These are phyloP conservation scores for Acanthopleura granulata DNA, from an alignment of 2,888 invertebrate species.

Conservation along the genomic window DNA sequence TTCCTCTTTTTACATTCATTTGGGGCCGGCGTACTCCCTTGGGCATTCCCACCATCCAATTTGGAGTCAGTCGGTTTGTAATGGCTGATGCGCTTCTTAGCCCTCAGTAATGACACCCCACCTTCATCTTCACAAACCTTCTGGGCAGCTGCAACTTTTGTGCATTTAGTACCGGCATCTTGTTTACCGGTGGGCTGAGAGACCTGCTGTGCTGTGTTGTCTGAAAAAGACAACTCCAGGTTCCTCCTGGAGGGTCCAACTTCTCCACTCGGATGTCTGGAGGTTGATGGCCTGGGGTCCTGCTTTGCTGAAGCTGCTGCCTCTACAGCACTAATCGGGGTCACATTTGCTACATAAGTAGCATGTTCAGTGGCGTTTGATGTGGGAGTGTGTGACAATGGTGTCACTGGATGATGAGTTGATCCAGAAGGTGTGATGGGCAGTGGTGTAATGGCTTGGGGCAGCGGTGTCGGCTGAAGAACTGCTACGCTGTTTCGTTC, in stretches of 20 bases:
- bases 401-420: no score
- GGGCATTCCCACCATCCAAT: no score
- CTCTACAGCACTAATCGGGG: not conserved
- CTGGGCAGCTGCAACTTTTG: no score
- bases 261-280: not conserved
- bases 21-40: no score
- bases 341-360: not conserved
- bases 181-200: no score
- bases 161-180: no score
- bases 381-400: not conserved
- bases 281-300: not conserved
- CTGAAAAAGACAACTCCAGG: not conserved
- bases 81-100: not conserved
- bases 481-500: no score
- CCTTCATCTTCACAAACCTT: no score
- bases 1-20: no score
- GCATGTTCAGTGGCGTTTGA: not conserved
- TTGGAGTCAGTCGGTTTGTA: no score
- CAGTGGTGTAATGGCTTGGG: not conserved
- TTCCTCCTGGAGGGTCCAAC: not conserved
- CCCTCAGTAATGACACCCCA: not conserved
- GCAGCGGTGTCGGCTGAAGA: not conserved
- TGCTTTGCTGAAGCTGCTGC: no score
- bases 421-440: not conserved
- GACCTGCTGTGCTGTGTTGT: no score